Evolutionary conservation across 2,113 vertebrate species (phyloP), one percentile per base, ranked within the genome.

Genomic region (Corythornis madagascariensis): DNA sequence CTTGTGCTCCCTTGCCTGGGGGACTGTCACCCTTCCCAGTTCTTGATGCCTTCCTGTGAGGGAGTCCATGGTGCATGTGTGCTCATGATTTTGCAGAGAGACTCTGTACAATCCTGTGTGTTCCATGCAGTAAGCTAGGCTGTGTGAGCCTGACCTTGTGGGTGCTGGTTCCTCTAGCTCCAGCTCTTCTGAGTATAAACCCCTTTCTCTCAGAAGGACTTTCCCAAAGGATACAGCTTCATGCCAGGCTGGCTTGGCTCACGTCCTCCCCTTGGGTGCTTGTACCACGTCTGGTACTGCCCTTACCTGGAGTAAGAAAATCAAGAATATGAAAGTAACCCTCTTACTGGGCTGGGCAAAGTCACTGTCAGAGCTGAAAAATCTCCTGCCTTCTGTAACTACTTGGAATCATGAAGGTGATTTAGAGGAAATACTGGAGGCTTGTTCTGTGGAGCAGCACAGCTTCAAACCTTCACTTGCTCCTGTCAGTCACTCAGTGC

Each of bases 201-300:
- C 22, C 9, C 29, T 74, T 63, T 55, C n/a, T 33, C 33, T 78
- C 16, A 5, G 35, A 38, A 76, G 53, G 19, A 5, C 38, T 71
- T 66, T 21, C 13, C 76, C 42, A 40, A 42, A 81, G 43, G 20
- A 31, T 71, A 3, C 28, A 21, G 33, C 13, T 77, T 59, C 19
- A 18, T 59, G 10, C 28, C 16, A 28, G 25, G 48, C 56, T 19
- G 2, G 7, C 50, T 90, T 59, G 65, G 4, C 33, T 60, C 5
- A 0, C 50, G 80, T 42, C 83, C 74, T 71, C 18, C 11, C 6
- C 31, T 60, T 0, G 0, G 42, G 21, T 71, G 67, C n/a, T 71
- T 88, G 72, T 25, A 59, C 26, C 0, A 0, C 28, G 26, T 42
- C 50, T 45, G 16, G 13, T 35, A 8, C 7, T 13, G 14, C 17